phyloP scores from a whole-genome alignment of 2,797 vertebrate species.

The Apodemus agrarius region DNA sequence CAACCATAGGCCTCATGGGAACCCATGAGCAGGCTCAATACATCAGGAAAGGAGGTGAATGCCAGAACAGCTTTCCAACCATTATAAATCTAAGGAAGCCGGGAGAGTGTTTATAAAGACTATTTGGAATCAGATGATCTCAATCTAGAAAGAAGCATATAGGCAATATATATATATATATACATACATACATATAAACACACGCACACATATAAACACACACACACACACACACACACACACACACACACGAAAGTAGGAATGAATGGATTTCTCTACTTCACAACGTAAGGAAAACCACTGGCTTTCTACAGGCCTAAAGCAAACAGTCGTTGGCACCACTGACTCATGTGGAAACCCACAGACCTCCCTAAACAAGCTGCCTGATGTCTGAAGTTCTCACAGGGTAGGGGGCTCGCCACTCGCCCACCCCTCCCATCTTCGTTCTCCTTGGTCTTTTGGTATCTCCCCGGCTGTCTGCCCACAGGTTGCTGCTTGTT shows the following conservation, averaged over 20 bases:
- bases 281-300: background rate
- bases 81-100: slow-evolving; percentile 29
- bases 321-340: slow-evolving; percentile 60
- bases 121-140: slow-evolving; percentile 52
- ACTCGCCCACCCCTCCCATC: background rate
- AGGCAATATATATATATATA: slow-evolving; percentile 41
- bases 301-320: background rate
- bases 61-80: slow-evolving; percentile 49
- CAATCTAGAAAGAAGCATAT: slow-evolving; percentile 54
- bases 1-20: background rate
- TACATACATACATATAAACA: background rate
- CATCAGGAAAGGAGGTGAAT: slow-evolving; percentile 13
- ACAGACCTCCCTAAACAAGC: slow-evolving; percentile 1
- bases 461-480: background rate
- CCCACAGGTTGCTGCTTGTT: background rate
- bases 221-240: background rate
- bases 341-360: slow-evolving; percentile 24
- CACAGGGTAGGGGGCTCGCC: background rate
- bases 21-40: slow-evolving; percentile 32
- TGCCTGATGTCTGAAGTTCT: slow-evolving; percentile 6
- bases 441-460: background rate
- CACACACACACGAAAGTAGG: background rate
- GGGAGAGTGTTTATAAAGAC: slow-evolving; percentile 21
- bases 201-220: background rate
- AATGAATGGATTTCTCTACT: slow-evolving; percentile 10